Evolutionary conservation across 2,888 invertebrate genomes (phyloP), one percentile per base, ranked within the genome.

Genomic region (Margaritifera margaritifera): DNA sequence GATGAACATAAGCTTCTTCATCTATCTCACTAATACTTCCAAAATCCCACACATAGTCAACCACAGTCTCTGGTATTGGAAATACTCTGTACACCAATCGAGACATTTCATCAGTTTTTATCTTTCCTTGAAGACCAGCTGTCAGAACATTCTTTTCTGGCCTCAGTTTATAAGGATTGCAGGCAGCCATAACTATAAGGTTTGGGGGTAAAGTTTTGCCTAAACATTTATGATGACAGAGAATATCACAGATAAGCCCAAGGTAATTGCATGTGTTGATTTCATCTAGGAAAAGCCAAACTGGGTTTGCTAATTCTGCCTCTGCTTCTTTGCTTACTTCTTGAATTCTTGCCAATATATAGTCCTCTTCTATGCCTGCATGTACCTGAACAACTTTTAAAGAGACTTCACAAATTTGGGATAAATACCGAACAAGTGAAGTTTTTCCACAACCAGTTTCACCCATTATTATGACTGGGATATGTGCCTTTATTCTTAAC

Each of bases 391-490:
- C n/a, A 2, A 81, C 73, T 19, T 75, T 64, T 55, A 83, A 77
- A 0, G 71, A 31, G 0, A 79, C 74, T 59, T 72, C 80, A 69
- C 77, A 78, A 19, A 80, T 69, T 20, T 57, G 58, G 2, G 83
- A 76, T 11, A 83, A 72, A 64, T 77, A 82, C 22, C 75, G 66
- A 20, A 84, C 74, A 0, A 84, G 72, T 15, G 81, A 81, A 19
- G 84, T 84, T 71, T 84, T 84, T 19, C 84, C 84, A 77, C 84
- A 84, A 4, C 84, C 84, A 5, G 84, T 84, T 69, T 84, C 84
- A 18, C 84, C 82, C 84, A 84, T 84, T 5, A 84, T 73, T 6
- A 84, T 58, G 5, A 84, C 79, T 50, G 84, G 84, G 4, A 82
- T 72, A 52, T 68, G 58, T 25, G 80, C 75, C 63, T 77, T 77